A percentile compares a stretch with the other conserved stretches of the same genome.
Conservation (phyloP, 2,888 invertebrate species). For the Chloroclystis v-ata region DNA sequence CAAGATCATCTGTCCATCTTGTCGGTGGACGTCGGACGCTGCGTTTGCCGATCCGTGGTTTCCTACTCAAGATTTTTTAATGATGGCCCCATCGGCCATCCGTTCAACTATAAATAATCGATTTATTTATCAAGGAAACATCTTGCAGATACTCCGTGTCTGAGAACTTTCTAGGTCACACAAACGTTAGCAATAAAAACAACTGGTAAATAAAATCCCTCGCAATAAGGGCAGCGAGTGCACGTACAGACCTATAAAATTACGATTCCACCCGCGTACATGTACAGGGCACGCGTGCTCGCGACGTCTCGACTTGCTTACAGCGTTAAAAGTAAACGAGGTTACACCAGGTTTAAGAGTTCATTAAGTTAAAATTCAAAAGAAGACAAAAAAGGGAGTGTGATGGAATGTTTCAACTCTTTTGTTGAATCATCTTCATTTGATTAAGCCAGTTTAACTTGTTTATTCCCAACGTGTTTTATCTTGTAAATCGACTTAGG, state of each 20-base stretch:
- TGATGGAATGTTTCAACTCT: too few relatives aligned
- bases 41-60: too few relatives aligned
- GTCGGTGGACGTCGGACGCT: too few relatives aligned
- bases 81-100: too few relatives aligned
- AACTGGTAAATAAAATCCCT: neutral
- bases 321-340: neutral
- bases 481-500: constrained; percentile 9
- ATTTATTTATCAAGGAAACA: too few relatives aligned
- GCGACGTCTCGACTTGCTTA: constrained; percentile 20
- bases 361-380: too few relatives aligned
- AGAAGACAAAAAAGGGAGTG: neutral
- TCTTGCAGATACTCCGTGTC: too few relatives aligned
- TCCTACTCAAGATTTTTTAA: too few relatives aligned
- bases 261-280: constrained; percentile 20
- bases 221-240: neutral
- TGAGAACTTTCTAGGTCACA: too few relatives aligned
- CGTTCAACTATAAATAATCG: too few relatives aligned
- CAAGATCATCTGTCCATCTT: too few relatives aligned
- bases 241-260: constrained; percentile 19
- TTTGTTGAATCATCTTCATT: too few relatives aligned
- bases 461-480: neutral
- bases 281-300: constrained; percentile 31
- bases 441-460: neutral
- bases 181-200: neutral
- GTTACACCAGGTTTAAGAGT: neutral